These are phyloP conservation scores for Rhynchotus rufescens DNA, from an alignment of 2,797 vertebrate species.

Conservation along the genomic window DNA sequence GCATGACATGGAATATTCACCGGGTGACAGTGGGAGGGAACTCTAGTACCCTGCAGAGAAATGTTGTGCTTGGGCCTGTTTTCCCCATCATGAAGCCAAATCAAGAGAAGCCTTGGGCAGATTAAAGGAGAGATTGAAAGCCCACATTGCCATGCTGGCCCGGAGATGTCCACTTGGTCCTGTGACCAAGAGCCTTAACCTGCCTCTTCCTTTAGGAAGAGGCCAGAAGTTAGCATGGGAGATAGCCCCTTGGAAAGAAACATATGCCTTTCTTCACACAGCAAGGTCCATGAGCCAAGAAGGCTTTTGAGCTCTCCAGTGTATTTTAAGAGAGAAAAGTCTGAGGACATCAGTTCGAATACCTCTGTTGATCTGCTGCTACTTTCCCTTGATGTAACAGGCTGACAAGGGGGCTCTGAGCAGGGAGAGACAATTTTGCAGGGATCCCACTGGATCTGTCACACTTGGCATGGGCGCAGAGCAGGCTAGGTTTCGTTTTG, in stretches of 20 bases:
- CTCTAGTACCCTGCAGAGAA: background rate
- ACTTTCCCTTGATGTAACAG: background rate
- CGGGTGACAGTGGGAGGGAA: background rate
- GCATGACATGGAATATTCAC: rapidly evolving
- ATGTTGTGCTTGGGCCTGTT: background rate
- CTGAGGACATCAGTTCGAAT: constrained; percentile 2
- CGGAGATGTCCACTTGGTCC: background rate
- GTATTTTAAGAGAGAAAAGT: background rate
- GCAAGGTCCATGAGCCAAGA: constrained; percentile 12
- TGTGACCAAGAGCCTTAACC: background rate
- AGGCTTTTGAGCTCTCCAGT: background rate
- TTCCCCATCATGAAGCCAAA: background rate
- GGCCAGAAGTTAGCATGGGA: background rate
- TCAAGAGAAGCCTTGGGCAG: background rate
- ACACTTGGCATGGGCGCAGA: background rate
- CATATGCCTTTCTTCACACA: background rate
- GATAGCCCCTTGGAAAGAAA: background rate
- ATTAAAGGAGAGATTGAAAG: background rate
- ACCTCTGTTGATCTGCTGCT: constrained; percentile 51
- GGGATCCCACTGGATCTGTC: background rate
- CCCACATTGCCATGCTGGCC: rapidly evolving
- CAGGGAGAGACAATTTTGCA: constrained; percentile 18
- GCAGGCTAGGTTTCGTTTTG: background rate
- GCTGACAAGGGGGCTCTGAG: background rate
- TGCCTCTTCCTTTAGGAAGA: background rate